Base-by-base conservation (phyloP, 2,113 vertebrate genomes). In the Chloropsis hardwickii region DNA sequence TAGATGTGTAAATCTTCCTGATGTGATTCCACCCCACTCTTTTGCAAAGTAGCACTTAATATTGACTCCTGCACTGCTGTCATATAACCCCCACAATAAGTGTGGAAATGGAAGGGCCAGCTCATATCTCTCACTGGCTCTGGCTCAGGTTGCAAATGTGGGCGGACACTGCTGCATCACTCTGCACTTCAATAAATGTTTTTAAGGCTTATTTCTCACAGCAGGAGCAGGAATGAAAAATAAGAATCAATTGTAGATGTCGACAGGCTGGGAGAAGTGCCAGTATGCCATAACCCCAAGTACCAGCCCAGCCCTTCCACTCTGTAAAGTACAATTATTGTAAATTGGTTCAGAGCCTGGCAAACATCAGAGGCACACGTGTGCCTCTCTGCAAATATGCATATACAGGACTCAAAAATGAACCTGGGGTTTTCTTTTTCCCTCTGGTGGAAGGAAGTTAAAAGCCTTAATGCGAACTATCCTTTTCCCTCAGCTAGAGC, bases 161-260 rank as follows among this genome's bases (percentile, higher is more conserved):
- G 54, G 66, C 2, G 70, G 81, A 51, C 29, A 11, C 40, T 35
- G 31, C 83, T 33, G 73, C 48, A 80, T 60, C 56, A 11, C 35
- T 37, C 86, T 62, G 54, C 8, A 18, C 70, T 58, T 66, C 72
- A 81, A n/a, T 40, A 70, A 72, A 47, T 44, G 45, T 57, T 92
- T 95, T 82, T 73, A 91, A 77, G 50, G 58, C 29, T 91, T 80
- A 77, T 96, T 91, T 92, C 66, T 77, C 76, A 37, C 72, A 67
- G 82, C 67, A 86, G 86, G 82, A 80, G 60, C 31, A 67, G 79
- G 73, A 86, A 88, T 73, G 62, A 86, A 88, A 95, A 94, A 58
- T 1, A 35, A 86, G 67, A 66, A 77, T 94, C 81, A 70, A 87
- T 70, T 90, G 85, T 51, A 94, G 5, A 3, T 37, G 78, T 51